These are phyloP conservation scores for Gracilinanus agilis DNA, from an alignment of 2,113 vertebrate genomes.

Conservation along the genomic window DNA sequence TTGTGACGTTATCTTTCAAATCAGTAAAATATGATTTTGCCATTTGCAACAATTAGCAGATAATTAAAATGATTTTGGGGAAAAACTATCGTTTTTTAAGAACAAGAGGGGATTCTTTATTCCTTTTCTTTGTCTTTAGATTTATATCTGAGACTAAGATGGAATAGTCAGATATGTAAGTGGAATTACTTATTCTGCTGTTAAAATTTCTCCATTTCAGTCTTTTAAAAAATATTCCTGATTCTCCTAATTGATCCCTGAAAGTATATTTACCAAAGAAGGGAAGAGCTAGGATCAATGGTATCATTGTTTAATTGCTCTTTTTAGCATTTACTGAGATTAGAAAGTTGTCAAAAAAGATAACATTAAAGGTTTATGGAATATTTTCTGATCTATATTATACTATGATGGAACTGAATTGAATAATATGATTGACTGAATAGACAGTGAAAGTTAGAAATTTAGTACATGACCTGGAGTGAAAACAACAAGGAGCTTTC, in stretches of 20 bases:
- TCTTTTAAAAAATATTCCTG: slow-evolving; percentile 67
- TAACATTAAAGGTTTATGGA: slow-evolving; percentile 68
- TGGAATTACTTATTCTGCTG: slow-evolving; percentile 57
- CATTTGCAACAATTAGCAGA: background rate
- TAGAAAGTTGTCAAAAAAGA: slow-evolving; percentile 71
- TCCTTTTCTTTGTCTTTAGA: background rate
- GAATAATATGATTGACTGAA: too few relatives aligned
- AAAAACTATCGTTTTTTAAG: background rate
- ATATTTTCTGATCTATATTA: slow-evolving; percentile 48
- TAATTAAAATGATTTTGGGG: background rate
- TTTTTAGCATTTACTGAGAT: slow-evolving; percentile 69
- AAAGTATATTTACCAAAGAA: slow-evolving; percentile 61
- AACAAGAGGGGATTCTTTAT: background rate
- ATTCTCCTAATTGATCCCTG: slow-evolving; percentile 70
- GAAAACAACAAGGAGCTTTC: background rate
- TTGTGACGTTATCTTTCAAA: background rate
- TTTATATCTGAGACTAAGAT: background rate
- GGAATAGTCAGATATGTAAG: slow-evolving; percentile 46
- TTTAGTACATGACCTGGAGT: background rate
- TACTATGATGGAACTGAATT: background rate
- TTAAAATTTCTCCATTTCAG: slow-evolving; percentile 29
- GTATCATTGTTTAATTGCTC: slow-evolving; percentile 66
- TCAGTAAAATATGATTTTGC: background rate
- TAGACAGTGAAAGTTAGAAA: background rate
- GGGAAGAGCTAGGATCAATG: slow-evolving; percentile 61